A percentile compares a stretch with the other conserved stretches of the same genome.
These are phyloP conservation scores for Drosophila mayaguana DNA, from an alignment of 2,888 invertebrate genomes.

Conservation along the genomic window DNA sequence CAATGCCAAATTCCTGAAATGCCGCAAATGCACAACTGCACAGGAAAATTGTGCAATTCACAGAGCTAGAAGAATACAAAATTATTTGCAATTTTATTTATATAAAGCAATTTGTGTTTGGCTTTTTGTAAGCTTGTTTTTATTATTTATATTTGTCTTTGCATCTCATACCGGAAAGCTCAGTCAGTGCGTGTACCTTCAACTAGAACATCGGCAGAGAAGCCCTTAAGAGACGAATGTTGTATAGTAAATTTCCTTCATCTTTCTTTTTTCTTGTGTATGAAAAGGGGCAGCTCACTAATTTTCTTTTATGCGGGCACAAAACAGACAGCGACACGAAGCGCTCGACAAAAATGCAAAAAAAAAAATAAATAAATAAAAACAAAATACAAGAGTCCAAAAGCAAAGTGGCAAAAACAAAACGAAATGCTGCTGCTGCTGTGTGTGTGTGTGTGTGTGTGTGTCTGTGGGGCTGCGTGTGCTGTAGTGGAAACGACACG, in stretches of 20 bases:
- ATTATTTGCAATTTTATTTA: slow-evolving; percentile 62
- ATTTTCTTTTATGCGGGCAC: slow-evolving; percentile 76
- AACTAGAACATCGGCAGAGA: slow-evolving; percentile 48
- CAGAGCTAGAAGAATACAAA: slow-evolving; percentile 16
- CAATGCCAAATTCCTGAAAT: neutral
- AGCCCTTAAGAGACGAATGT: slow-evolving; percentile 45
- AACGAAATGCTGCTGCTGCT: slow-evolving; percentile 38
- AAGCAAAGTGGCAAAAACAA: slow-evolving; percentile 55
- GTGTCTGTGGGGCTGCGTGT: slow-evolving; percentile 23
- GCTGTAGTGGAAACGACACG: slow-evolving; percentile 68
- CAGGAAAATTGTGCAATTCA: slow-evolving; percentile 12
- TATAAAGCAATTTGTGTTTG: slow-evolving; percentile 56
- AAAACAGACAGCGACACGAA: slow-evolving; percentile 71
- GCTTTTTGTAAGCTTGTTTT: slow-evolving; percentile 37
- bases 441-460: slow-evolving; percentile 15
- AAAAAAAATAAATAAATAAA: neutral
- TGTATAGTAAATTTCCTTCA: slow-evolving; percentile 48
- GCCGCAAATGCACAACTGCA: slow-evolving; percentile 23
- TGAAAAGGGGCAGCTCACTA: slow-evolving; percentile 59
- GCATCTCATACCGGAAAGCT: slow-evolving; percentile 58
- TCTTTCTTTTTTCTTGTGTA: slow-evolving; percentile 57
- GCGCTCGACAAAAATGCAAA: slow-evolving; percentile 37
- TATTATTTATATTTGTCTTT: slow-evolving; percentile 1
- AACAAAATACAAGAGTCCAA: slow-evolving; percentile 42
- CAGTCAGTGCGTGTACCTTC: slow-evolving; percentile 71